Percentiles rank a stretch among this genome's conserved stretches.
Evolutionary conservation across 2,888 invertebrate genomes (phyloP).

Genomic region (Ischnura elegans): DNA sequence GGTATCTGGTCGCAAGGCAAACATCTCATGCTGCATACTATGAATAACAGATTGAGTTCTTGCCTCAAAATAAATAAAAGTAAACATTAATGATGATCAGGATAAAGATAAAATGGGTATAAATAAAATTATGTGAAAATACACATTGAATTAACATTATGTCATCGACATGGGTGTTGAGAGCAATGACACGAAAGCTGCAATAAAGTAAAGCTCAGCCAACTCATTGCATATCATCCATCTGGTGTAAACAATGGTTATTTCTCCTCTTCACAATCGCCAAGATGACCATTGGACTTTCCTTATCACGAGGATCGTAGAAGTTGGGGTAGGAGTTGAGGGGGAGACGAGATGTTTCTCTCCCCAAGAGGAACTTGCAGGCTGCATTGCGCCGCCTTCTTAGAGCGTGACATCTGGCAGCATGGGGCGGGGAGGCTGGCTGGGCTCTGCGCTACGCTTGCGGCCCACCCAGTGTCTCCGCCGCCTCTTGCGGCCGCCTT

Average conservation of each 20-base stretch:
- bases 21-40: background rate
- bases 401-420: slow-evolving; percentile 62
- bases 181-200: background rate
- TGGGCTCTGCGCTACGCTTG: slow-evolving; percentile 38
- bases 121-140: background rate
- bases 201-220: background rate
- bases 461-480: slow-evolving; percentile 63
- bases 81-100: background rate
- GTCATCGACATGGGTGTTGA: too few species aligned
- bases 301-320: background rate
- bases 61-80: background rate
- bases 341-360: background rate
- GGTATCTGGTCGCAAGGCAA: background rate
- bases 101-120: background rate
- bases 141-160: too few species aligned
- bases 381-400: background rate
- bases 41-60: background rate
- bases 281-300: too few species aligned
- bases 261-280: background rate
- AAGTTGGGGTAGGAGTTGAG: background rate
- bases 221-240: background rate
- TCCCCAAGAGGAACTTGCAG: background rate
- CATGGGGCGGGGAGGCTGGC: slow-evolving; percentile 56
- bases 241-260: background rate
- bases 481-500: slow-evolving; percentile 50